These are phyloP conservation scores for Drosophila lacicola DNA, from an alignment of 2,888 invertebrate genomes.

Conservation along the genomic window DNA sequence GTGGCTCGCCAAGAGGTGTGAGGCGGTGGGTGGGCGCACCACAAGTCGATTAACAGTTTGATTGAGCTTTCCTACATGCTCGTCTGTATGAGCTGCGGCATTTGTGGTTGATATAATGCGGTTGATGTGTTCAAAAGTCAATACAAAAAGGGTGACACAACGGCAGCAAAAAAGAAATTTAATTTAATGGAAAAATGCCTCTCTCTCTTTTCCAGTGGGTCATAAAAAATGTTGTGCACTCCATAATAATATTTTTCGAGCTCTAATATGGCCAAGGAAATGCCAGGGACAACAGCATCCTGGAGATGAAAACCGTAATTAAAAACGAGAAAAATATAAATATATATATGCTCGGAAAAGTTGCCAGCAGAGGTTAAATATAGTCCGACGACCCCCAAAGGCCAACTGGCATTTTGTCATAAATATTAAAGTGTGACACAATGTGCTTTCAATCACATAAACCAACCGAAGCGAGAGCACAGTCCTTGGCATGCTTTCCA, in stretches of 20 bases:
- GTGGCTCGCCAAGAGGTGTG: neutral
- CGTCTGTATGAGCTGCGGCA: constrained; percentile 49
- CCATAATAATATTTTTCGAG: constrained; percentile 21
- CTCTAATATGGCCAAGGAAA: constrained; percentile 39
- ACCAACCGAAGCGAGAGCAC: constrained; percentile 35
- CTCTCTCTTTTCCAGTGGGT: constrained; percentile 45
- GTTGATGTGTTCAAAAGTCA: constrained; percentile 66
- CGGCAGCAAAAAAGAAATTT: constrained; percentile 7
- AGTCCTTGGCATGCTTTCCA: constrained; percentile 63
- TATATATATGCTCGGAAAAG: constrained; percentile 20
- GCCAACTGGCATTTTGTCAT: constrained; percentile 74
- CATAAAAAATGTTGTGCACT: constrained; percentile 45
- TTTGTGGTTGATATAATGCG: constrained; percentile 68
- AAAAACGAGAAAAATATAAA: constrained; percentile 27
- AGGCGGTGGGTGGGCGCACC: constrained; percentile 7
- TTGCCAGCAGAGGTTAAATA: constrained; percentile 34
- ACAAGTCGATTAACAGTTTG: constrained; percentile 76
- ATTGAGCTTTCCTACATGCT: constrained; percentile 67
- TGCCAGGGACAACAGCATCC: constrained; percentile 24
- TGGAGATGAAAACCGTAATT: constrained; percentile 38
- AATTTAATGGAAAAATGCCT: constrained; percentile 69
- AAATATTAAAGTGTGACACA: constrained; percentile 78
- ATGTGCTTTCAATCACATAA: constrained; percentile 66
- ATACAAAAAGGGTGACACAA: constrained; percentile 49
- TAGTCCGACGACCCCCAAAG: constrained; percentile 33